A percentile compares a stretch with the other conserved stretches of the same genome.
Conservation (phyloP, 1,140 invertebrate genomes). For the Gyrodactylus bullatarudis region DNA sequence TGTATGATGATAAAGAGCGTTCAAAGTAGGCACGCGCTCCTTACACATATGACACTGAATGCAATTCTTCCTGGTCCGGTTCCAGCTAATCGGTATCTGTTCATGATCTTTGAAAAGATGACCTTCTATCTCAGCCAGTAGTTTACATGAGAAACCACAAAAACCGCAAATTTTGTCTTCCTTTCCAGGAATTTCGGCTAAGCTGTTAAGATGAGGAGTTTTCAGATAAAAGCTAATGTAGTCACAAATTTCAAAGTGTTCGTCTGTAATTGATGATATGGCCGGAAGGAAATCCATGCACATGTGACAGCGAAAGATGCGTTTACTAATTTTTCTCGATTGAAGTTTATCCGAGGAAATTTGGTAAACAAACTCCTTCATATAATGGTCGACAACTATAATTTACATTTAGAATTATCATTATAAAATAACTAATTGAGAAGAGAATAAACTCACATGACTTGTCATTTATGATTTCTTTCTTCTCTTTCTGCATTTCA, state of each 20-base stretch:
- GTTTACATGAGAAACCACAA: neutral
- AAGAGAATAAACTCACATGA: too few species aligned
- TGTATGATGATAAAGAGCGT: too few species aligned
- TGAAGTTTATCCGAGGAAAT: too few species aligned
- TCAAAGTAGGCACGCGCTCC: neutral
- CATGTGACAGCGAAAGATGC: neutral
- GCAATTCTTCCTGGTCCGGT: neutral
- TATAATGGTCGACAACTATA: too few species aligned
- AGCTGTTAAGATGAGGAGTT: neutral
- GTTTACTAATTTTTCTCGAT: too few species aligned
- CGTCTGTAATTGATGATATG: neutral
- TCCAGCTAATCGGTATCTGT: too few species aligned
- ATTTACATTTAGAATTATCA: too few species aligned
- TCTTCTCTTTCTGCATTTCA: too few species aligned
- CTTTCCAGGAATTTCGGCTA: neutral
- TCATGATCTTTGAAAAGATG: neutral
- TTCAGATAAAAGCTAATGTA: neutral
- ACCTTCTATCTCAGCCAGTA: neutral
- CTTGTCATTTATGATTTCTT: too few species aligned
- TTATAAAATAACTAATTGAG: too few species aligned
- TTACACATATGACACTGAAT: neutral
- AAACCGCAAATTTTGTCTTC: neutral
- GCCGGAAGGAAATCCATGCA: neutral
- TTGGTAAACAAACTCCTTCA: too few species aligned
- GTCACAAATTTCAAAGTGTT: neutral